Percentiles rank a stretch among this genome's conserved stretches.
Evolutionary conservation across 2,113 vertebrate species (phyloP).

Genomic region (Corythoichthys haematopterus): DNA sequence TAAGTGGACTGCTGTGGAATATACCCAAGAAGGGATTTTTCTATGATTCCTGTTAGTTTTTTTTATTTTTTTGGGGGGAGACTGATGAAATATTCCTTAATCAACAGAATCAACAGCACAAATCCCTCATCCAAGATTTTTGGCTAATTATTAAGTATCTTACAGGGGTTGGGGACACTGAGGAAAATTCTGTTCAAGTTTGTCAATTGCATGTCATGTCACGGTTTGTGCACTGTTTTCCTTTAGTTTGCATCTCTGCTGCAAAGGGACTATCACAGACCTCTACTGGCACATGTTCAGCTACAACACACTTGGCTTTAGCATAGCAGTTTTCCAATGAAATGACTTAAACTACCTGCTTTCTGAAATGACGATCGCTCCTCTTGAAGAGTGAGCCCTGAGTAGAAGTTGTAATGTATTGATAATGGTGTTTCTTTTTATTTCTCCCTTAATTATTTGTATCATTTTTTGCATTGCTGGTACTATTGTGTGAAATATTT

Average conservation of each 20-base stretch:
- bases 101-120: conserved; percentile 26
- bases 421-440: conserved; percentile 22
- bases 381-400: conserved; percentile 31
- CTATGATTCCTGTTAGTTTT: conserved; percentile 16
- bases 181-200: conserved; percentile 25
- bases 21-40: conserved; percentile 17
- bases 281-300: conserved; percentile 11
- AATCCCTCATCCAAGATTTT: conserved; percentile 32
- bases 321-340: conserved; percentile 3
- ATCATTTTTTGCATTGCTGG: background rate
- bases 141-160: conserved; percentile 26
- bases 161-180: conserved; percentile 21
- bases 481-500: conserved; percentile 18
- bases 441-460: conserved; percentile 12
- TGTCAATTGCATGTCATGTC: background rate
- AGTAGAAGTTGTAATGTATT: conserved; percentile 34
- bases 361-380: conserved; percentile 36
- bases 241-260: conserved; percentile 59
- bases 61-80: background rate
- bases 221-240: conserved; percentile 21
- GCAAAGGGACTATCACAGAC: conserved; percentile 48
- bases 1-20: conserved; percentile 31
- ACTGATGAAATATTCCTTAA: conserved; percentile 31
- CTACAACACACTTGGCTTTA: conserved; percentile 17
- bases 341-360: conserved; percentile 25